Evolutionary conservation across 2,113 vertebrate species (phyloP).

Genomic region (Grallaria varia): DNA sequence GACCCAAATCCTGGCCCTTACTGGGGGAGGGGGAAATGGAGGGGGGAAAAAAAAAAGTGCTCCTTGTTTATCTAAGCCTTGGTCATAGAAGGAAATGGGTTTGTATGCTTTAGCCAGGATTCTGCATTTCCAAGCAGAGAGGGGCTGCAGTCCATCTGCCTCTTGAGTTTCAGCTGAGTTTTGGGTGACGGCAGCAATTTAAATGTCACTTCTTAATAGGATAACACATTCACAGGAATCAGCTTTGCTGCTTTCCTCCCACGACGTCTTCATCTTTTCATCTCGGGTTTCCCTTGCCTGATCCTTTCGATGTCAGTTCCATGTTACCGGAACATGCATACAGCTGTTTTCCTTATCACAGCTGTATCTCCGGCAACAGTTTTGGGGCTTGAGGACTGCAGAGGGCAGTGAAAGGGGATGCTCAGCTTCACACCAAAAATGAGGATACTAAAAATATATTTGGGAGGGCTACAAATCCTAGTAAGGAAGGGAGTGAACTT

Average conservation of each 20-base stretch:
- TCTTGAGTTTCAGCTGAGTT: conserved; percentile 33
- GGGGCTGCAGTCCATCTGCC: conserved; percentile 9
- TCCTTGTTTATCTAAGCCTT: conserved; percentile 32
- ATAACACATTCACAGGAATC: not conserved
- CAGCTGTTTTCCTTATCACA: conserved; percentile 54
- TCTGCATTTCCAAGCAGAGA: not conserved
- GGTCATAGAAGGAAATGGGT: not conserved
- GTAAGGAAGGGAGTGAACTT: not conserved
- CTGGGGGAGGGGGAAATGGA: not conserved
- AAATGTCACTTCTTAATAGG: conserved; percentile 44
- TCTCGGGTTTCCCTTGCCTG: not conserved
- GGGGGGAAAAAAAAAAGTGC: not conserved
- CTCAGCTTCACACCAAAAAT: not conserved
- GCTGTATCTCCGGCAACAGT: not conserved
- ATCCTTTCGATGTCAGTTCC: conserved; percentile 2
- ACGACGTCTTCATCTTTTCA: not conserved
- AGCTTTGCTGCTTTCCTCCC: not conserved
- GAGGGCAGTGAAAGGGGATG: not conserved
- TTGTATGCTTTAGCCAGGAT: not conserved
- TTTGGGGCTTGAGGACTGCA: not conserved
- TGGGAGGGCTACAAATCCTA: not conserved
- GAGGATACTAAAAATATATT: not conserved
- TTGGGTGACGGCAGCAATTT: conserved; percentile 14
- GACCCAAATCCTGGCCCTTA: conserved; percentile 25
- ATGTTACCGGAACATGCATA: not conserved